These are phyloP conservation scores for Emydoidea blandingii DNA, from an alignment of 2,797 vertebrate genomes.

Conservation along the genomic window DNA sequence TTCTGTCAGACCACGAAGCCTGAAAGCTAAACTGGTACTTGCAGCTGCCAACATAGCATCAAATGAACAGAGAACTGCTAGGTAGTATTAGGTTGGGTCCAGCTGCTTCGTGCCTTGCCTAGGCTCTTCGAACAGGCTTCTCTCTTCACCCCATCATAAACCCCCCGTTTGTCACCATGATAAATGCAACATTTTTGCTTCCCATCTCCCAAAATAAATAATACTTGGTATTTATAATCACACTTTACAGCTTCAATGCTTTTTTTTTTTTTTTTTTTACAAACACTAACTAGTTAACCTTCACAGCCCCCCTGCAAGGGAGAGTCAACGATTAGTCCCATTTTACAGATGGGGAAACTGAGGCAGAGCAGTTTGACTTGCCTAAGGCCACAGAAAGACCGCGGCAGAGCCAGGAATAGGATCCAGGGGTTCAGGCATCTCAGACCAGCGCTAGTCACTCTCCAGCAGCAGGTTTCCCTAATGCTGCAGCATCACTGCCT, in stretches of 20 bases:
- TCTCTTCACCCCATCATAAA: background rate
- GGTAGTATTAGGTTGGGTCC: background rate
- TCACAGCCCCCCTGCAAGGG: fast-evolving
- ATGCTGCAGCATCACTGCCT: too few species aligned
- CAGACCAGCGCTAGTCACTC: background rate
- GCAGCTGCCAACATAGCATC: background rate
- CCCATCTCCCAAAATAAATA: background rate
- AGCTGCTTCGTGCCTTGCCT: background rate
- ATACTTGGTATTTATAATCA: background rate
- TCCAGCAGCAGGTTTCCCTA: background rate
- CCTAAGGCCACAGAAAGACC: background rate
- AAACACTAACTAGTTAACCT: fast-evolving
- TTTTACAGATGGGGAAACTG: constrained; percentile 15
- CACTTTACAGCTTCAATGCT: background rate
- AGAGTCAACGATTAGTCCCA: background rate
- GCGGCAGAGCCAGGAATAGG: background rate
- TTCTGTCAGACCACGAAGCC: background rate
- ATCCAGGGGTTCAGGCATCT: background rate
- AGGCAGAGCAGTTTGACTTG: constrained; percentile 9
- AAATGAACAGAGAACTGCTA: background rate
- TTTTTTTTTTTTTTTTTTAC: background rate
- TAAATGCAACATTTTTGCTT: background rate
- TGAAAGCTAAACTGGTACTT: background rate
- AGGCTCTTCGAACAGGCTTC: background rate
- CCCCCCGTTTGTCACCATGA: background rate